A percentile compares a stretch with the other conserved stretches of the same genome.
Conservation (phyloP, 2,888 invertebrate genomes). For the Napeogenes inachia region DNA sequence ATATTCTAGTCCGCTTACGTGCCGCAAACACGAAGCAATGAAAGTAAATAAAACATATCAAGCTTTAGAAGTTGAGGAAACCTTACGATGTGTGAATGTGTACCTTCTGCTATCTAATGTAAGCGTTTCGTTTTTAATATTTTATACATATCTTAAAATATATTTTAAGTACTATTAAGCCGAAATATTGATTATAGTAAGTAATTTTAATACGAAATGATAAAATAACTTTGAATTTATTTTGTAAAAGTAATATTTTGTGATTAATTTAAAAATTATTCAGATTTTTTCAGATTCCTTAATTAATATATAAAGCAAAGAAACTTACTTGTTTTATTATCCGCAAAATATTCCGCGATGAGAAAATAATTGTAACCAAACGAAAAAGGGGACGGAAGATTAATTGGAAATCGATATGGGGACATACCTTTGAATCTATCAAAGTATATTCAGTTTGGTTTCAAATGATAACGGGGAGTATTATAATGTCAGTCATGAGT, state of each 20-base stretch:
- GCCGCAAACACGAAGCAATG: constrained; percentile 47
- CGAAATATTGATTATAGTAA: too few relatives aligned
- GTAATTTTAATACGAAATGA: too few relatives aligned
- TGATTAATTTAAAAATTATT: too few relatives aligned
- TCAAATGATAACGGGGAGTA: constrained; percentile 62
- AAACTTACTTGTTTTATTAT: neutral
- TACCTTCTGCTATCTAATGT: constrained; percentile 2
- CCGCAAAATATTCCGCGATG: constrained; percentile 5
- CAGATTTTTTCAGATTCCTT: too few relatives aligned
- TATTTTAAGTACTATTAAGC: too few relatives aligned
- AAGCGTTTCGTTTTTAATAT: constrained; percentile 2
- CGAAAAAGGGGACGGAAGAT: constrained; percentile 68
- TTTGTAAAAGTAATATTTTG: too few relatives aligned
- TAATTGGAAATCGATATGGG: constrained; percentile 71
- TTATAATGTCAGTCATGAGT: constrained; percentile 65
- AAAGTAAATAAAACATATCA: constrained; percentile 38
- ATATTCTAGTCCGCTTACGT: constrained; percentile 31
- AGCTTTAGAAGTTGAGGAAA: constrained; percentile 31
- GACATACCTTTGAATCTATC: constrained; percentile 59
- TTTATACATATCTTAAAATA: neutral
- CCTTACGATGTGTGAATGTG: constrained; percentile 6
- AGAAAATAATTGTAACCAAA: constrained; percentile 57
- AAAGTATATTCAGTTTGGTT: constrained; percentile 67
- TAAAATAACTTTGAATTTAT: too few relatives aligned
- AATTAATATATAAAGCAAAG: neutral